These are phyloP conservation scores for Rapana venosa DNA, from an alignment of 2,888 invertebrate genomes.

Conservation along the genomic window DNA sequence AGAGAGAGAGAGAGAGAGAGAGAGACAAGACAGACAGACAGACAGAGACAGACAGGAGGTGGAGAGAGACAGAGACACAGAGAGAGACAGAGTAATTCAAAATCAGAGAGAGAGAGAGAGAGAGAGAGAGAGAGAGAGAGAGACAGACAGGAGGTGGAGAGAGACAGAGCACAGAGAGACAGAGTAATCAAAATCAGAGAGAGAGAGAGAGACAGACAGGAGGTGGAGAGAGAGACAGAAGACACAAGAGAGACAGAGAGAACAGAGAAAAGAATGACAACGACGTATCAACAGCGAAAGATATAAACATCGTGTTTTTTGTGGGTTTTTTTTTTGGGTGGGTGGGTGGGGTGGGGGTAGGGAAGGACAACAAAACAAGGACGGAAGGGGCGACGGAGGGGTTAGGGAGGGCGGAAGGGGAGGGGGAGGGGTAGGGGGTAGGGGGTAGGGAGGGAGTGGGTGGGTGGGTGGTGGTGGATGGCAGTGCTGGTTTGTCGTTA, in stretches of 20 bases:
- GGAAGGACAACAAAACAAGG: not conserved
- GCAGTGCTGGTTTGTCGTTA: no score
- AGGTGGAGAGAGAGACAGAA: not conserved
- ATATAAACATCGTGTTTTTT: no score
- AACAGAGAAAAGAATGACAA: no score
- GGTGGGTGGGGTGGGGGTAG: no score
- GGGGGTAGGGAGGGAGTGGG: not conserved
- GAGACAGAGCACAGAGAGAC: not conserved
- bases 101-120: not conserved
- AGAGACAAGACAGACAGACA: not conserved
- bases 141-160: not conserved
- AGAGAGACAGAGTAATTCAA: not conserved
- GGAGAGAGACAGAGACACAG: not conserved
- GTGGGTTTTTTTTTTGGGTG: no score
- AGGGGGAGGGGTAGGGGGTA: not conserved
- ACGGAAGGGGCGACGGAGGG: not conserved
- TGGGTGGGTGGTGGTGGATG: no score
- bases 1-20: not conserved
- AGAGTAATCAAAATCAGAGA: not conserved
- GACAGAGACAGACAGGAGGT: not conserved
- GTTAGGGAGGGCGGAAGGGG: not conserved
- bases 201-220: not conserved
- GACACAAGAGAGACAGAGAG: not conserved
- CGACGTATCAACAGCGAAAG: no score
- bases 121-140: not conserved